These are phyloP conservation scores for Panopea generosa DNA, from an alignment of 2,888 invertebrate genomes.

Conservation along the genomic window DNA sequence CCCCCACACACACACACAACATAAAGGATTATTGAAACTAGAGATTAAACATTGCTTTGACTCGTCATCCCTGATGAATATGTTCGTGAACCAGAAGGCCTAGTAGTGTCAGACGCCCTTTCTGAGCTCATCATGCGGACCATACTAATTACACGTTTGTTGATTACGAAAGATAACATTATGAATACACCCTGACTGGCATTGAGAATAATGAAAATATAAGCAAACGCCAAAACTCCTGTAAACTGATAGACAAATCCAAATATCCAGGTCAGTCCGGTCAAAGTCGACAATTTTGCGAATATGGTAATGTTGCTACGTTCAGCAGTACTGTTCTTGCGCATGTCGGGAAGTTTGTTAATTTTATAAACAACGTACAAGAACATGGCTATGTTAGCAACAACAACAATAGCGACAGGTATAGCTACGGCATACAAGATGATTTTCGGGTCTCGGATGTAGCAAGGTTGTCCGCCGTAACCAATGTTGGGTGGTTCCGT, in stretches of 20 bases:
- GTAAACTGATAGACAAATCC: conserved; percentile 47
- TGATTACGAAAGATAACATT: conserved; percentile 51
- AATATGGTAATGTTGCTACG: conserved; percentile 47
- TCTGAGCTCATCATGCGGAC: background rate
- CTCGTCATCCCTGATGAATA: too few relatives aligned
- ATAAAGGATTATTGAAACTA: too few relatives aligned
- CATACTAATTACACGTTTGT: conserved; percentile 33
- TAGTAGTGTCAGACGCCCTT: too few relatives aligned
- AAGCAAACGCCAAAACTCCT: conserved; percentile 24
- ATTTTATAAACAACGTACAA: conserved; percentile 33
- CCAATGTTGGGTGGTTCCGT: conserved; percentile 13
- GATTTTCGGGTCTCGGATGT: conserved; percentile 22
- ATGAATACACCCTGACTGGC: conserved; percentile 59
- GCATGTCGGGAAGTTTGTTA: conserved; percentile 26
- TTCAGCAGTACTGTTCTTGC: conserved; percentile 23
- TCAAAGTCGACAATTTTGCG: conserved; percentile 44
- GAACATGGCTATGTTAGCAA: conserved; percentile 50
- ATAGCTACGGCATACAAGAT: conserved; percentile 42
- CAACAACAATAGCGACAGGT: conserved; percentile 35
- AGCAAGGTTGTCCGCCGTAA: conserved; percentile 48
- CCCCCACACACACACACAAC: too few relatives aligned
- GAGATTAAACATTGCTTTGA: too few relatives aligned
- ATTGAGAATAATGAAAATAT: conserved; percentile 41
- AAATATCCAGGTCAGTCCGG: conserved; percentile 52
- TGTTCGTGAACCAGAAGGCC: too few relatives aligned